Evolutionary conservation across 2,888 invertebrate genomes (phyloP).

Genomic region (Terebella lapidaria): DNA sequence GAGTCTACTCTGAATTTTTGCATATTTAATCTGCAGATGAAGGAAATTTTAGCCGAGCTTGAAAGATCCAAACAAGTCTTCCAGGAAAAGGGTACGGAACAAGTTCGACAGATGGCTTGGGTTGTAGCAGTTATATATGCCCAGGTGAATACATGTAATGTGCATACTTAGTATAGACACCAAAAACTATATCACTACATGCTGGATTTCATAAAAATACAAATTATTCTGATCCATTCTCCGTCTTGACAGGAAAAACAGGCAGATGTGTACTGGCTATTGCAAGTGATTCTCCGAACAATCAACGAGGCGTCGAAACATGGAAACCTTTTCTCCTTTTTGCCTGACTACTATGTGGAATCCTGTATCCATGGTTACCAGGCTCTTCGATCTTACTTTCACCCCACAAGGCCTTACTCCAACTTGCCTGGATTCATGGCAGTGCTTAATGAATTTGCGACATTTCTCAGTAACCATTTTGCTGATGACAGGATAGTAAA

Average conservation of each 20-base stretch:
- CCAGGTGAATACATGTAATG: constrained; percentile 31
- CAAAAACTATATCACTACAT: too few species aligned
- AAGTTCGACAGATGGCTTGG: constrained; percentile 67
- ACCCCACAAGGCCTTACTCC: constrained; percentile 62
- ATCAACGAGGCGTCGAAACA: constrained; percentile 61
- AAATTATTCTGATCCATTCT: too few species aligned
- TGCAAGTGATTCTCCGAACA: constrained; percentile 62
- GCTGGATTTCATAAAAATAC: too few species aligned
- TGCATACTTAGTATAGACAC: constrained; percentile 20
- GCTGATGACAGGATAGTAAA: constrained; percentile 69
- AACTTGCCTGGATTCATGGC: constrained; percentile 54
- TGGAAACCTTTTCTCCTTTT: constrained; percentile 66
- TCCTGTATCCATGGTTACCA: constrained; percentile 64
- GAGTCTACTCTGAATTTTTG: too few species aligned
- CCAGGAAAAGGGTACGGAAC: constrained; percentile 60
- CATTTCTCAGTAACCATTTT: constrained; percentile 72
- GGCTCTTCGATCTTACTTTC: constrained; percentile 64
- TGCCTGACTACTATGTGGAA: constrained; percentile 71
- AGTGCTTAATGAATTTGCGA: constrained; percentile 54
- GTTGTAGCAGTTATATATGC: constrained; percentile 66
- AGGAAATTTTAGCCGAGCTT: constrained; percentile 59
- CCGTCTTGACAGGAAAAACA: constrained; percentile 57
- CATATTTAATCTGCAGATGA: too few species aligned
- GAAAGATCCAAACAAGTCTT: constrained; percentile 62
- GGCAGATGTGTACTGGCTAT: constrained; percentile 61